Percentiles rank a stretch among this genome's conserved stretches.
These are phyloP conservation scores for Tethea ocularis DNA, from an alignment of 2,888 invertebrate genomes.

Conservation along the genomic window DNA sequence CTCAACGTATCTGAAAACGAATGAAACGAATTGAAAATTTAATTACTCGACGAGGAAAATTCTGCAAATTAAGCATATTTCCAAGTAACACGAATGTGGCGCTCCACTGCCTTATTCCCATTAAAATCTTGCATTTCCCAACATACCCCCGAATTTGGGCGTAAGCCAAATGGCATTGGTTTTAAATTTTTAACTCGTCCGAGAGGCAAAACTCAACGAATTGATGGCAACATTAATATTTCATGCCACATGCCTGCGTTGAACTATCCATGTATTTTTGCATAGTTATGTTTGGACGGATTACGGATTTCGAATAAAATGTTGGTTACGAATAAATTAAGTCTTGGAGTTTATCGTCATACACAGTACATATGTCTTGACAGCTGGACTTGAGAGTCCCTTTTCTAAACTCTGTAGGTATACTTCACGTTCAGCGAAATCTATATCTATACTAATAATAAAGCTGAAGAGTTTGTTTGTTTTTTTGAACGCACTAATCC, in stretches of 20 bases:
- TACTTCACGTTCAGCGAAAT: no score
- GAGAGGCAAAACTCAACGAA: slow-evolving; percentile 45
- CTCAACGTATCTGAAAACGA: no score
- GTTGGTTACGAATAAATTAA: neutral
- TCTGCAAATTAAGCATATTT: slow-evolving; percentile 17
- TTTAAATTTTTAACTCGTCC: slow-evolving; percentile 65
- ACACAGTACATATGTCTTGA: neutral
- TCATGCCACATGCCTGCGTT: slow-evolving; percentile 36
- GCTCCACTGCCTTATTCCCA: slow-evolving; percentile 26
- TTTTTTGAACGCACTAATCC: no score
- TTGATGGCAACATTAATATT: slow-evolving; percentile 65
- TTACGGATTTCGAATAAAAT: slow-evolving; percentile 15
- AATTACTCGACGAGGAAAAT: slow-evolving; percentile 7
- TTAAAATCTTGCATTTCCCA: slow-evolving; percentile 26
- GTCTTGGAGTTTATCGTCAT: neutral
- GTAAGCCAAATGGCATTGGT: slow-evolving; percentile 67
- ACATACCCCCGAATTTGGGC: slow-evolving; percentile 46
- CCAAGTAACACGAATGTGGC: neutral
- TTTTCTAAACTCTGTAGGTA: no score
- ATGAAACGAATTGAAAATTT: neutral
- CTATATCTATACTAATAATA: no score
- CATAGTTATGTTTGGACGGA: slow-evolving; percentile 11
- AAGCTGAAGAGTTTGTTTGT: no score
- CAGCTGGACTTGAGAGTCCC: no score
- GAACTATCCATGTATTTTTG: slow-evolving; percentile 11